Evolutionary conservation across 2,797 vertebrate species (phyloP), one percentile per base, ranked within the genome.

Genomic region (Hippoglossus hippoglossus): DNA sequence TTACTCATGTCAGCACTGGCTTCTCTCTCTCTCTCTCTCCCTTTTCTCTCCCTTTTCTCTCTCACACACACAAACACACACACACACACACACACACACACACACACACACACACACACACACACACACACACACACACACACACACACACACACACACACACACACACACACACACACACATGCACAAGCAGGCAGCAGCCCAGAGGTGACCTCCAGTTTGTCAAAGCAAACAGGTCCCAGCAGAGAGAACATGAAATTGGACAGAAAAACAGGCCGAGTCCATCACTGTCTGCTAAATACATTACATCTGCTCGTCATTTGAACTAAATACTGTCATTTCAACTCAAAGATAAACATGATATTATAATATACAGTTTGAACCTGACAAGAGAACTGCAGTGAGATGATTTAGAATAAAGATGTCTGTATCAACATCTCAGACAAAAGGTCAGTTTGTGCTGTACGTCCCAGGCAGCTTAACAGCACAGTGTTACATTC

Each of bases 1-100:
- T 87, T 81, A 79, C 79, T 83, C 84, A 73, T 58, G 81, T 85
- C 79, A 84, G 81, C 82, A 85, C 36, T 8, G 53, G 52, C 73
- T 68, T 39, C 67, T 51, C 58, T 60, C 58, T 26, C 4, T 63
- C 59, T 10, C 59, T 18, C 41, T 6, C 49, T 10, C 52, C 3
- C 44, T 7, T n/a, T 26, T 11, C 55, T 4, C 9, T 34, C 31
- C 7, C 28, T 8, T 31, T 31, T 31, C 28, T 31, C 28, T 31
- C 28, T 8, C 28, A 6, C 26, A 28, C 26, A 26, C 26, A 26
- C 34, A 24, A 16, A 53, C 0, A 78, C 1, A 8, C 58, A 81
- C 24, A 57, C 50, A 69, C 28, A 63, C 47, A 26, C 31, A 21
- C 15, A 52, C 0, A 77, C 1, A 7, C 58, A 81, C 26, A 56